Evolutionary conservation across 2,797 vertebrate genomes (phyloP).

Genomic region (Pseudochirops cupreus): DNA sequence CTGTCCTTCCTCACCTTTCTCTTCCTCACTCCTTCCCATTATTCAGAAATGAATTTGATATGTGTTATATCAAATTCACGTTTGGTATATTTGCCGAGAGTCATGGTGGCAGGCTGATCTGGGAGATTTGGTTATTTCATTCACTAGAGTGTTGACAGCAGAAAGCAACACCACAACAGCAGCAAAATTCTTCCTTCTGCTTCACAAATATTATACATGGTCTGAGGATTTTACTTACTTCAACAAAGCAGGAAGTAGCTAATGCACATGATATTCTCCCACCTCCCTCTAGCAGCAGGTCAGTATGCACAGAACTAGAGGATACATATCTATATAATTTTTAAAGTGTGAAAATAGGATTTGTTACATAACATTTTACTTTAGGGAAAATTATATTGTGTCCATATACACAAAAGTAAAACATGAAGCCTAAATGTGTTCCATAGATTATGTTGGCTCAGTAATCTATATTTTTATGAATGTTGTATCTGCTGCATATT

Average conservation of each 20-base stretch:
- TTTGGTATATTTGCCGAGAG: background rate
- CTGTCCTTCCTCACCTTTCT: too few relatives aligned
- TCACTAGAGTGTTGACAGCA: background rate
- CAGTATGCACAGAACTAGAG: background rate
- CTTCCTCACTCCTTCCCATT: too few relatives aligned
- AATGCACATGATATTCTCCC: background rate
- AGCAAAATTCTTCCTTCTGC: background rate
- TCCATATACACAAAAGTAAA: background rate
- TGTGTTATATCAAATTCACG: background rate
- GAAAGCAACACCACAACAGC: background rate
- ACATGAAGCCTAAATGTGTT: background rate
- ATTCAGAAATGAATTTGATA: background rate
- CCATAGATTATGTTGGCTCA: too few relatives aligned
- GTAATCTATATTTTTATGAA: background rate
- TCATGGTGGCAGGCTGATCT: background rate
- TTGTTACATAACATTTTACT: background rate
- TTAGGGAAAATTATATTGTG: background rate
- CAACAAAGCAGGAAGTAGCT: background rate
- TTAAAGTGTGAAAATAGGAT: background rate
- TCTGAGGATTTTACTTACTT: background rate
- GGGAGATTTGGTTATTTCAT: background rate
- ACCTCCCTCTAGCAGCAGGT: background rate
- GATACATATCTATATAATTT: background rate
- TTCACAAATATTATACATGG: background rate
- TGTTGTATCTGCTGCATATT: background rate